Evolutionary conservation across 2,113 vertebrate species (phyloP), one percentile per base, ranked within the genome.

Genomic region (Physeter macrocephalus): DNA sequence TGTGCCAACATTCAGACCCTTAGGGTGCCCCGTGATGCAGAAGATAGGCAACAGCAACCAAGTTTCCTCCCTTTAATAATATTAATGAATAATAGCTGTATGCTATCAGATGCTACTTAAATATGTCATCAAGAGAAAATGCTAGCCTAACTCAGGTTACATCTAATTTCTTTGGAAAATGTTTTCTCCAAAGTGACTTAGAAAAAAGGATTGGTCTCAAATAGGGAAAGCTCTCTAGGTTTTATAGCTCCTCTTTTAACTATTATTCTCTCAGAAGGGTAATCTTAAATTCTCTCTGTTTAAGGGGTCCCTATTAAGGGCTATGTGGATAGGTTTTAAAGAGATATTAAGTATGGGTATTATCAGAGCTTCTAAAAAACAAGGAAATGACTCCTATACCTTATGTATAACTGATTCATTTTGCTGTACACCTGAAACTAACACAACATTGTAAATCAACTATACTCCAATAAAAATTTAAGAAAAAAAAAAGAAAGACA

Each of bases 211-310:
- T 12, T n/a, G 6, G 5, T 66, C 2, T 5, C 39, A 75, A 57
- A 31, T 11, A n/a, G 31, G 27, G 34, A 31, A 54, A 75, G 2
- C 15, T 14, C 6, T 3, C 0, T 8, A 69, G 5, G 5, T 14
- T 49, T 36, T 25, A 27, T 8, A 11, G 18, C 14, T 90, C 31
- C 21, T 91, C 18, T 23, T 39, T 34, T 21, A 57, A 11, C 3
- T 49, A 87, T 92, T 85, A n/a, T n/a, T n/a, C n/a, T n/a, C n/a
- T n/a, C 12, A n/a, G 12, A 69, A 0, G 7, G 3, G 13, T 23
- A 49, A 52, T 59, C 6, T 89, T 29, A 7, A 91, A 17, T 46
- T 75, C 2, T 72, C 88, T 34, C 31, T 66, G 69, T 88, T 46
- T 31, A 6, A 41, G 59, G 9, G 2, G 12, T 49, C 13, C 15